Evolutionary conservation across 2,113 vertebrate species (phyloP).

Genomic region (Ictalurus punctatus): DNA sequence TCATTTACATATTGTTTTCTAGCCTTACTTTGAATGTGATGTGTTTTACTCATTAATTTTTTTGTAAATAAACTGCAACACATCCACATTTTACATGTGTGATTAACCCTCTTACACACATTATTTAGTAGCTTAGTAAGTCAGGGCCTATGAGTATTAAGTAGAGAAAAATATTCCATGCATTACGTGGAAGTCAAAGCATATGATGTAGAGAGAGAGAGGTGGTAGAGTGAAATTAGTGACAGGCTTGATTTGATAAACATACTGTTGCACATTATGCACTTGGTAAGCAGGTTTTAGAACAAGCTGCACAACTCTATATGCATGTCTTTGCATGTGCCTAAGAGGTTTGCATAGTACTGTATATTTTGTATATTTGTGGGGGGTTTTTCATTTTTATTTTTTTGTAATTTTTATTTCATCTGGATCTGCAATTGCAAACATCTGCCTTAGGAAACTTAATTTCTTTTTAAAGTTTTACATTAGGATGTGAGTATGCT

Average conservation of each 20-base stretch:
- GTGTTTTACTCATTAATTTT: not conserved
- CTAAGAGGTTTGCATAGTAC: no score
- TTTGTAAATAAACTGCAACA: not conserved
- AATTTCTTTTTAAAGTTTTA: no score
- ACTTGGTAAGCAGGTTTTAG: no score
- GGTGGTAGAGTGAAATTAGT: not conserved
- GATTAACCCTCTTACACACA: not conserved
- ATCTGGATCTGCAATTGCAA: not conserved
- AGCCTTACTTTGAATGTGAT: not conserved
- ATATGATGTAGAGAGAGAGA: not conserved
- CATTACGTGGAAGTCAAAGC: not conserved
- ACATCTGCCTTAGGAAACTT: not conserved
- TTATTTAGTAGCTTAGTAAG: not conserved
- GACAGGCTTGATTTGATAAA: not conserved
- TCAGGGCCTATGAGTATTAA: not conserved
- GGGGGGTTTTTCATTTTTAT: no score
- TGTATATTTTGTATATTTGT: not conserved
- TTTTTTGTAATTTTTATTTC: not conserved
- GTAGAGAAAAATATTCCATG: not conserved
- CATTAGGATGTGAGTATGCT: not conserved
- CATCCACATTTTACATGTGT: not conserved
- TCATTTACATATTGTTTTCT: not conserved
- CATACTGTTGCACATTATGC: no score
- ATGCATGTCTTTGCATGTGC: no score
- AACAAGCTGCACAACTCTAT: not conserved